phyloP scores from a whole-genome alignment of 2,113 vertebrate genomes.

The Nyctibius bracteatus region DNA sequence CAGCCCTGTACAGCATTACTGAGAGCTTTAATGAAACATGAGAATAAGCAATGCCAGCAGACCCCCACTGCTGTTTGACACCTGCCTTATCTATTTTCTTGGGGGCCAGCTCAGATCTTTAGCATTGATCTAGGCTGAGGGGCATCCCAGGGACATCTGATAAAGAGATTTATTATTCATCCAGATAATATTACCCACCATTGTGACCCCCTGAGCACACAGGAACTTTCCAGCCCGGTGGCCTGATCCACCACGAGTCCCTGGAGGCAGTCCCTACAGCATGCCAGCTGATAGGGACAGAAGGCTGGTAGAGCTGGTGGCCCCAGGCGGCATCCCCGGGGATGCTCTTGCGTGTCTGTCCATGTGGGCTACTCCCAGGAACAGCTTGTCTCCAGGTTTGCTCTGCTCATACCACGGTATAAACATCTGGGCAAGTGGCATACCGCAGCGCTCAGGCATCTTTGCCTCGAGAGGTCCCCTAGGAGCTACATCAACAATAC shows the following conservation, averaged over 20 bases:
- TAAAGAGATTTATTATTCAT: background rate
- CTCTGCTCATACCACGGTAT: background rate
- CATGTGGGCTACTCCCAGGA: background rate
- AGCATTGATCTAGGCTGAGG: background rate
- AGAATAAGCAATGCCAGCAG: background rate
- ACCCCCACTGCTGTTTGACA: background rate
- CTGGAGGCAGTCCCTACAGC: background rate
- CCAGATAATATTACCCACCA: background rate
- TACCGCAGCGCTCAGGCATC: background rate
- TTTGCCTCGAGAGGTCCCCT: background rate
- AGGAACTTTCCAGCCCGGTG: background rate
- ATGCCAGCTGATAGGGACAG: background rate
- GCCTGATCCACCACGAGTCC: background rate
- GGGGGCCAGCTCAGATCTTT: background rate
- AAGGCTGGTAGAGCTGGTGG: background rate
- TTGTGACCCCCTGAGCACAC: background rate
- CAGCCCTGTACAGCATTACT: background rate
- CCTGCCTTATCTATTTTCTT: background rate
- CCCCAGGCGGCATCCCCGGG: background rate
- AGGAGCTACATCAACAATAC: background rate
- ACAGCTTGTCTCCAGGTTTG: constrained; percentile 30
- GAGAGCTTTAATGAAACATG: background rate
- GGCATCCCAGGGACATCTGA: background rate
- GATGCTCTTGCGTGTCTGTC: background rate
- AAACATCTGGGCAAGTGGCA: background rate